These are phyloP conservation scores for Ips nitidus DNA, from an alignment of 1,140 invertebrate genomes.

Conservation along the genomic window DNA sequence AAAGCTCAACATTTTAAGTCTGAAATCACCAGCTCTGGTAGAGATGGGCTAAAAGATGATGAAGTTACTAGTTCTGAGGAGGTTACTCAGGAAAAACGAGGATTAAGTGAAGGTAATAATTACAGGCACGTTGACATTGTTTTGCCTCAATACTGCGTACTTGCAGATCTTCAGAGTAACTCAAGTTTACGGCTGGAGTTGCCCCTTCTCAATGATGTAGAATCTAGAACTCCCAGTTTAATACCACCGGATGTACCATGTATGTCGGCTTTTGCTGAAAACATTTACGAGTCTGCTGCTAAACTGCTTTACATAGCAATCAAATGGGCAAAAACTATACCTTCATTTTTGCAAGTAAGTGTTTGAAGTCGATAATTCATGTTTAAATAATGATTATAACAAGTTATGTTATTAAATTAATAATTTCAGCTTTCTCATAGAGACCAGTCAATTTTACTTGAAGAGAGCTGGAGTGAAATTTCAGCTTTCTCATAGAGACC, in stretches of 20 bases:
- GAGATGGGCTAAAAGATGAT: constrained; percentile 61
- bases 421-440: constrained; percentile 61
- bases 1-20: constrained; percentile 3
- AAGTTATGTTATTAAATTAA: neutral
- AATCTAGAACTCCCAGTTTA: constrained; percentile 27
- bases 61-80: constrained; percentile 76
- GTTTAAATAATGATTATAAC: neutral
- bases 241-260: constrained; percentile 45
- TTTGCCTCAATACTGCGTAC: neutral
- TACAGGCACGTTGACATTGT: neutral
- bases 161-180: neutral
- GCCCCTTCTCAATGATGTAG: constrained; percentile 42
- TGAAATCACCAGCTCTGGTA: neutral
- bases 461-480: constrained; percentile 81
- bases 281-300: constrained; percentile 72
- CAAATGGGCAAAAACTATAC: constrained; percentile 75
- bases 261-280: constrained; percentile 59
- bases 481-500: constrained; percentile 70
- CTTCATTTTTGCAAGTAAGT: constrained; percentile 69
- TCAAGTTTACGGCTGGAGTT: constrained; percentile 40
- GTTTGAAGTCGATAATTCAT: neutral
- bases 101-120: constrained; percentile 20
- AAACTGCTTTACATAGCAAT: constrained; percentile 76
- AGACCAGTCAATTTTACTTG: constrained; percentile 73
- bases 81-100: constrained; percentile 48